A percentile compares a stretch with the other conserved stretches of the same genome.
phyloP scores from a whole-genome alignment of 2,888 invertebrate species.

The Auanema sp. region DNA sequence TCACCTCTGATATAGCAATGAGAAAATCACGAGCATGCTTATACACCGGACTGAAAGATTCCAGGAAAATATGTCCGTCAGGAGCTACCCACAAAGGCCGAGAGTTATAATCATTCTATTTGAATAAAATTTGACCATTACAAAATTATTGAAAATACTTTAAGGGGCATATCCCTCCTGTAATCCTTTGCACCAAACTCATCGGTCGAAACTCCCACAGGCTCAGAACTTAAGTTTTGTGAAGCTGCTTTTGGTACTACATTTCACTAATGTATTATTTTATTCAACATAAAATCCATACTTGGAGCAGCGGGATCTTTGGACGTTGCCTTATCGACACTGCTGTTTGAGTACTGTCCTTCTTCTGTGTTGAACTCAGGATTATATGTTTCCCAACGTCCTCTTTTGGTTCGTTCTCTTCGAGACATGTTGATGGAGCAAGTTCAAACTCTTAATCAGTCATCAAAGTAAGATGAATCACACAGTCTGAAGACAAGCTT shows the following conservation, averaged over 20 bases:
- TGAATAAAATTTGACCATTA: conserved; percentile 5
- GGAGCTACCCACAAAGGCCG: conserved; percentile 77
- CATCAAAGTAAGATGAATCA: too few species aligned
- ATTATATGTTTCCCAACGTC: conserved; percentile 37
- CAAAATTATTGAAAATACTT: conserved; percentile 22
- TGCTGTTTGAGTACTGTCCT: conserved; percentile 13
- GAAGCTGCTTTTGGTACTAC: conserved; percentile 41
- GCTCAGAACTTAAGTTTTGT: conserved; percentile 25
- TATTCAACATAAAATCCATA: conserved; percentile 1
- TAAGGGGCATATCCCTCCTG: conserved; percentile 45
- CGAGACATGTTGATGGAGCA: conserved; percentile 1
- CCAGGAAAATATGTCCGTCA: conserved; percentile 96
- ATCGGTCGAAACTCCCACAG: conserved; percentile 23
- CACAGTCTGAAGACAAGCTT: too few species aligned
- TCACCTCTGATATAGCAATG: conserved; percentile 89
- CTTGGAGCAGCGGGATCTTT: conserved; percentile 2
- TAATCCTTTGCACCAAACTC: conserved; percentile 53
- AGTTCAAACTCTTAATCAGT: too few species aligned
- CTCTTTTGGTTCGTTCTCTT: conserved; percentile 15
- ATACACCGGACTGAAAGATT: conserved; percentile 97
- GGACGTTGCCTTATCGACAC: conserved; percentile 7
- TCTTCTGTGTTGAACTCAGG: conserved; percentile 33
- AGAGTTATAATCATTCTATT: conserved; percentile 34
- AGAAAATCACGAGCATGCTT: conserved; percentile 98
- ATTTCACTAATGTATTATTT: neutral